Percentiles rank a stretch among this genome's conserved stretches.
phyloP scores from a whole-genome alignment of 2,888 invertebrate genomes.

The Spodoptera exigua region DNA sequence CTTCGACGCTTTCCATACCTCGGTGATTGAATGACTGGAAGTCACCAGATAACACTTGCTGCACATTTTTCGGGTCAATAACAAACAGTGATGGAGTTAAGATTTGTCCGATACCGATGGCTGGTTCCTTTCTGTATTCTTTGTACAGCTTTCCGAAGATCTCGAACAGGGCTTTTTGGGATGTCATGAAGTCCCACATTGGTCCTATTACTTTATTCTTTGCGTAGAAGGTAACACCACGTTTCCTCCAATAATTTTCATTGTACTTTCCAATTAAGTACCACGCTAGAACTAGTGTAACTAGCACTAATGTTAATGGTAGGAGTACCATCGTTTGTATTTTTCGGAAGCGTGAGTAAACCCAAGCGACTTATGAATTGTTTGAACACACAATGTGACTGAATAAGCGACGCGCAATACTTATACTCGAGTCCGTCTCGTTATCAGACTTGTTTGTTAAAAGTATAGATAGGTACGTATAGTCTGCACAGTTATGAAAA shows the following conservation, averaged over 20 bases:
- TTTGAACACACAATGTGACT: too few species aligned
- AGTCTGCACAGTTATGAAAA: too few species aligned
- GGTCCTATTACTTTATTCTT: constrained; percentile 50
- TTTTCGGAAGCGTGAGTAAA: too few species aligned
- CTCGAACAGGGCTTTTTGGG: constrained; percentile 29
- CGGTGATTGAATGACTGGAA: constrained; percentile 68
- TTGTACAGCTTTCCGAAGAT: constrained; percentile 62
- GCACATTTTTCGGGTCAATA: constrained; percentile 62
- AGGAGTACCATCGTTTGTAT: constrained; percentile 25
- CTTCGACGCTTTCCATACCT: constrained; percentile 60
- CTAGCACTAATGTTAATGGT: constrained; percentile 20
- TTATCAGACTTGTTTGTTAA: too few species aligned
- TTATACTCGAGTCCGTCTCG: too few species aligned
- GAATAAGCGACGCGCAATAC: too few species aligned
- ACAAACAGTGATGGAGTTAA: constrained; percentile 58
- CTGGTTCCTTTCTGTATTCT: constrained; percentile 64
- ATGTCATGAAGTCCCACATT: constrained; percentile 55
- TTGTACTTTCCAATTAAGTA: constrained; percentile 53
- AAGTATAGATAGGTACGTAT: too few species aligned
- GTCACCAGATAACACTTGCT: constrained; percentile 63
- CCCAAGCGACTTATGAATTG: too few species aligned
- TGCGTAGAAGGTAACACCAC: constrained; percentile 54
- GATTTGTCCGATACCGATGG: constrained; percentile 59
- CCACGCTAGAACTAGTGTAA: constrained; percentile 12
- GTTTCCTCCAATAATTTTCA: constrained; percentile 68